Percentiles rank a stretch among this genome's conserved stretches.
These are phyloP conservation scores for Gallinago undulata DNA, from an alignment of 2,113 vertebrate genomes.

Conservation along the genomic window DNA sequence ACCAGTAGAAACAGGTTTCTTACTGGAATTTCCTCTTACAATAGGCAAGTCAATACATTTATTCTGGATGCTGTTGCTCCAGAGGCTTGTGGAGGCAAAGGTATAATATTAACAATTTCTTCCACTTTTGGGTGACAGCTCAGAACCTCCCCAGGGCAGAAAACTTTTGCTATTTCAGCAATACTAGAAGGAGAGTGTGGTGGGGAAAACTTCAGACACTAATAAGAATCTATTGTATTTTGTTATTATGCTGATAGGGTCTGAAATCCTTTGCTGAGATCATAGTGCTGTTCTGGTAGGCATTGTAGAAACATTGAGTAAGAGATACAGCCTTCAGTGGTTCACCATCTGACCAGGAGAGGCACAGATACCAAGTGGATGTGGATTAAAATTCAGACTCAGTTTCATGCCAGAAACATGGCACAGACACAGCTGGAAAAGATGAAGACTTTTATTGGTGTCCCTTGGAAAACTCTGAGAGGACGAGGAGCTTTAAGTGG, in stretches of 20 bases:
- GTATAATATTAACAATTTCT: not conserved
- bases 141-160: not conserved
- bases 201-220: not conserved
- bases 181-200: not conserved
- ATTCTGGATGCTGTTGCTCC: not conserved
- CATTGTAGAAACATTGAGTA: not conserved
- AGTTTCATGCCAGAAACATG: not conserved
- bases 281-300: not conserved
- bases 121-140: not conserved
- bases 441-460: not conserved
- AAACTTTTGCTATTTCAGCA: not conserved
- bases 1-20: not conserved
- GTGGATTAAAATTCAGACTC: not conserved
- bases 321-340: not conserved
- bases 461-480: not conserved
- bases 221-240: not conserved
- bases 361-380: not conserved
- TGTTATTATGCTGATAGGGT: not conserved
- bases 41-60: conserved; percentile 16
- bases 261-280: not conserved
- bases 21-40: conserved; percentile 8
- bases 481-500: not conserved
- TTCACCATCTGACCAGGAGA: not conserved
- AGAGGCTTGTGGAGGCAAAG: not conserved
- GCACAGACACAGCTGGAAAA: not conserved